Conservation (phyloP, 1,140 invertebrate genomes). For the Neodiprion virginianus region DNA sequence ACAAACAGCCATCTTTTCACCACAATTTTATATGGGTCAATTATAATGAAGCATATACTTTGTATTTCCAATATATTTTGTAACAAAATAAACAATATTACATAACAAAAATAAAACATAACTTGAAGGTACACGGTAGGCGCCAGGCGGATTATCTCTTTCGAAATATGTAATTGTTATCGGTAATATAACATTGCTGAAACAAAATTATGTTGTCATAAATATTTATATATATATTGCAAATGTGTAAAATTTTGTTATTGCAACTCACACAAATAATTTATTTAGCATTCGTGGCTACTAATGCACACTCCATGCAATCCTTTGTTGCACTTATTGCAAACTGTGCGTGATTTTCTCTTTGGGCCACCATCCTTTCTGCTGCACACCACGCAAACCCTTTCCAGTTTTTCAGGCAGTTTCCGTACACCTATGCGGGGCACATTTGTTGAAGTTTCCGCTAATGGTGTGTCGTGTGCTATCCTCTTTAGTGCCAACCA, state of each 20-base stretch:
- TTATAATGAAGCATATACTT: slow-evolving; percentile 19
- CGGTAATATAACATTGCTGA: slow-evolving; percentile 24
- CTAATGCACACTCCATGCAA: slow-evolving; percentile 24
- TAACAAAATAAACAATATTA: slow-evolving; percentile 17
- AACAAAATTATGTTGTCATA: slow-evolving; percentile 20
- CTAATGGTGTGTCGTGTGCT: slow-evolving; percentile 14
- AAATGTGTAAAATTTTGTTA: slow-evolving; percentile 20
- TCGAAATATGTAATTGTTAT: slow-evolving; percentile 21
- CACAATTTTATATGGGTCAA: slow-evolving; percentile 23
- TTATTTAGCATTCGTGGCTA: slow-evolving; percentile 22
- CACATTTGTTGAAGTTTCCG: slow-evolving; percentile 12
- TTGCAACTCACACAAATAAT: slow-evolving; percentile 20
- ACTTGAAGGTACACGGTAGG: slow-evolving; percentile 22
- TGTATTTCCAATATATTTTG: slow-evolving; percentile 19
- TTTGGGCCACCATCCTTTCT: slow-evolving; percentile 19
- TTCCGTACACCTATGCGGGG: slow-evolving; percentile 9
- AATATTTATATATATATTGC: background rate
- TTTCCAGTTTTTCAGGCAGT: slow-evolving; percentile 18
- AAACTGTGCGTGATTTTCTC: slow-evolving; percentile 26
- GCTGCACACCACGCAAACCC: slow-evolving; percentile 21
- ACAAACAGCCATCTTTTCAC: slow-evolving; percentile 19
- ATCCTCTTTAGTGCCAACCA: slow-evolving; percentile 16
- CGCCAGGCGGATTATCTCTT: slow-evolving; percentile 23
- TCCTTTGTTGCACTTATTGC: slow-evolving; percentile 19
- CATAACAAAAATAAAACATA: slow-evolving; percentile 22